These are phyloP conservation scores for Onychomys arenicola DNA, from an alignment of 2,797 vertebrate genomes.

Conservation along the genomic window DNA sequence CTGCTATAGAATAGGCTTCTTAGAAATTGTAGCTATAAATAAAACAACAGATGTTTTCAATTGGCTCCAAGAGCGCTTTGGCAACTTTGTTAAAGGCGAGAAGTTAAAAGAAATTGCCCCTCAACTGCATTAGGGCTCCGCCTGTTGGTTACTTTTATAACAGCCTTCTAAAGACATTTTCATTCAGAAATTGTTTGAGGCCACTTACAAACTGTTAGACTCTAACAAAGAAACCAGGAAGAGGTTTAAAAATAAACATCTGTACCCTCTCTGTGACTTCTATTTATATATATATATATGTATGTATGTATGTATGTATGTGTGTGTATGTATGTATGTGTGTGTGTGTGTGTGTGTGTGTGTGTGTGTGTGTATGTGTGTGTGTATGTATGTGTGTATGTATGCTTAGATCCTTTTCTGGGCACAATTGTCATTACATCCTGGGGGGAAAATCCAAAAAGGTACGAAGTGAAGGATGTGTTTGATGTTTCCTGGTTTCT, in stretches of 20 bases:
- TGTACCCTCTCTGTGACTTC: background rate
- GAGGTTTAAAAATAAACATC: background rate
- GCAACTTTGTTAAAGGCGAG: conserved; percentile 78
- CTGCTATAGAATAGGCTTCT: conserved; percentile 89
- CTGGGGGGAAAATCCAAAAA: background rate
- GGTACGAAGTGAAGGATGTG: background rate
- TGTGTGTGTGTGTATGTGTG: too few species aligned
- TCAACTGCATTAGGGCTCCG: conserved; percentile 80
- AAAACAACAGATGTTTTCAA: conserved; percentile 90
- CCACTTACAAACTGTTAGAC: background rate
- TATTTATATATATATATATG: too few species aligned
- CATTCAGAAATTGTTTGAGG: conserved; percentile 52
- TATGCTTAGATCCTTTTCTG: background rate
- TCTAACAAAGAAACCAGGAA: conserved; percentile 11
- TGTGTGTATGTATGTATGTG: too few species aligned
- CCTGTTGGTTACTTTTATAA: conserved; percentile 78
- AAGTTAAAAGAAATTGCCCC: conserved; percentile 63
- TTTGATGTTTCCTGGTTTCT: background rate
- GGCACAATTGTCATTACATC: background rate
- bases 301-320: too few species aligned
- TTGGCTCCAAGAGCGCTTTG: conserved; percentile 84
- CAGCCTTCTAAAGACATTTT: conserved; percentile 25
- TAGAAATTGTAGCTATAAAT: conserved; percentile 91
- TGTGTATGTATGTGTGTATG: too few species aligned
- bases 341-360: too few species aligned